Evolutionary conservation across 2,888 invertebrate species (phyloP).

Genomic region (Tipula unca): DNA sequence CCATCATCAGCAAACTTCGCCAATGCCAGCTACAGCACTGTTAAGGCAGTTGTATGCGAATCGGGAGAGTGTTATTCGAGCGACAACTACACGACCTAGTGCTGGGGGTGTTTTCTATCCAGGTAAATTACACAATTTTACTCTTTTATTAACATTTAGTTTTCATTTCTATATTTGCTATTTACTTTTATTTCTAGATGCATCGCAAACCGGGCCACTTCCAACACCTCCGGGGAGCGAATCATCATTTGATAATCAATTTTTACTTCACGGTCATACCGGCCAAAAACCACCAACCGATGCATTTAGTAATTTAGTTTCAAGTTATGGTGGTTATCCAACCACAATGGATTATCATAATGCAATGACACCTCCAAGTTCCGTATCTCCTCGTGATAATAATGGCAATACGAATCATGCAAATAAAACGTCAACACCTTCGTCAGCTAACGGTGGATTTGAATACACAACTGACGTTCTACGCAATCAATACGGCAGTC

Average conservation of each 20-base stretch:
- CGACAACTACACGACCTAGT: conserved; percentile 65
- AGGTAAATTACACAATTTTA: neutral
- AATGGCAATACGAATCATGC: conserved; percentile 46
- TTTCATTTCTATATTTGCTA: too few relatives aligned
- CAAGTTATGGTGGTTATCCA: conserved; percentile 51
- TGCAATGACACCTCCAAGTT: conserved; percentile 95
- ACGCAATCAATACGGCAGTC: conserved; percentile 44
- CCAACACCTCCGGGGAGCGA: conserved; percentile 89
- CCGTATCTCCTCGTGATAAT: conserved; percentile 88
- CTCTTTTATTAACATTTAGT: neutral
- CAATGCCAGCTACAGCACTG: conserved; percentile 80
- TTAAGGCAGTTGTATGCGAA: conserved; percentile 86
- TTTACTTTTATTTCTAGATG: conserved; percentile 39
- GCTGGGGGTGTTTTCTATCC: conserved; percentile 37
- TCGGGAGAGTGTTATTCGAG: conserved; percentile 89
- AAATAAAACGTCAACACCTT: conserved; percentile 30
- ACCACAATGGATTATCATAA: conserved; percentile 76
- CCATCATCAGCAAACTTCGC: conserved; percentile 46
- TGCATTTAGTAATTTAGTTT: conserved; percentile 51
- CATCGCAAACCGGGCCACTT: conserved; percentile 63
- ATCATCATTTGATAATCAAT: conserved; percentile 57
- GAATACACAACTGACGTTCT: conserved; percentile 59
- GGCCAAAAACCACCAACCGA: conserved; percentile 48
- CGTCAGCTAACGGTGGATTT: conserved; percentile 41
- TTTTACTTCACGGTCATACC: conserved; percentile 44